These are phyloP conservation scores for Calidris pugnax DNA, from an alignment of 2,113 vertebrate species.

Conservation along the genomic window DNA sequence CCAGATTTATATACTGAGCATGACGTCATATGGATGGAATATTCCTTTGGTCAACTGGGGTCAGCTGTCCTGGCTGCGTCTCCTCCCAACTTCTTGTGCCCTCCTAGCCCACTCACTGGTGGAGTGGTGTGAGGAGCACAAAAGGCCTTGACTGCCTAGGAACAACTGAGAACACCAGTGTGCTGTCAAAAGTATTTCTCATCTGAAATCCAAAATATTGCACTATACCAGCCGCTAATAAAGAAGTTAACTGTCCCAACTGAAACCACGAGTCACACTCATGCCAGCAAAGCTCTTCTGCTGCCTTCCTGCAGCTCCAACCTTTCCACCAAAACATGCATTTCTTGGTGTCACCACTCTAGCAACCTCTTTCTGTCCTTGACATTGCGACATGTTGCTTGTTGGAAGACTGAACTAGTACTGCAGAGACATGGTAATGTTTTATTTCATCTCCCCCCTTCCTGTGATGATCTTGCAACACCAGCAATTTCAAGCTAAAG, in stretches of 20 bases:
- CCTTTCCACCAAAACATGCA: neutral
- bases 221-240: neutral
- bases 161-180: neutral
- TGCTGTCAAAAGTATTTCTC: neutral
- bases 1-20: neutral
- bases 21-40: neutral
- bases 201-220: neutral
- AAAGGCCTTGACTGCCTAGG: neutral
- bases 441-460: neutral
- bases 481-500: neutral
- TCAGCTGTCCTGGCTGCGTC: neutral
- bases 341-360: neutral
- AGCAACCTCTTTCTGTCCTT: neutral
- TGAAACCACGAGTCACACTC: neutral
- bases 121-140: neutral
- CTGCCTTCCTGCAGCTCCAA: neutral
- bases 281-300: neutral
- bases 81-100: neutral
- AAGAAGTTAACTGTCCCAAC: neutral
- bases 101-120: neutral
- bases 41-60: neutral
- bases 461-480: neutral
- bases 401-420: neutral
- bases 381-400: accelerated
- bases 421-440: accelerated